A percentile compares a stretch with the other conserved stretches of the same genome.
These are phyloP conservation scores for Mesorhabditis sp. DNA, from an alignment of 2,888 invertebrate species.

Conservation along the genomic window DNA sequence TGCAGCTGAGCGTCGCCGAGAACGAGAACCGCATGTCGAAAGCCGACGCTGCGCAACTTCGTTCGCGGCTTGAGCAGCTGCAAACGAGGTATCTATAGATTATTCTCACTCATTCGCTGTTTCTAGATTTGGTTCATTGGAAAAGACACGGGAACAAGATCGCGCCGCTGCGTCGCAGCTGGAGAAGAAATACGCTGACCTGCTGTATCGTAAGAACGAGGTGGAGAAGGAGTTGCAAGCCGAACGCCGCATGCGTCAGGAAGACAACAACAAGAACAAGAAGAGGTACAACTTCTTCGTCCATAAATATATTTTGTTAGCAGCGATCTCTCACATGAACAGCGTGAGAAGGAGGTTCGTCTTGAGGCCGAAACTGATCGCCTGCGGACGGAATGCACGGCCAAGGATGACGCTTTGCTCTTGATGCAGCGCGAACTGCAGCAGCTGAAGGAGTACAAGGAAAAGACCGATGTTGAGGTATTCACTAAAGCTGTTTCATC, in stretches of 20 bases:
- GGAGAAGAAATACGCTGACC: slow-evolving; percentile 80
- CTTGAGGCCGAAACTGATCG: slow-evolving; percentile 35
- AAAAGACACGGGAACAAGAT: slow-evolving; percentile 73
- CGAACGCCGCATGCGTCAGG: slow-evolving; percentile 65
- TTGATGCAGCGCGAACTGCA: slow-evolving; percentile 67
- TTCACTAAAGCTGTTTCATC: background rate
- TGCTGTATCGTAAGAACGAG: slow-evolving; percentile 74
- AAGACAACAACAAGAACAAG: slow-evolving; percentile 63
- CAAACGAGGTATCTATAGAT: slow-evolving; percentile 71
- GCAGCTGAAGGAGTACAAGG: slow-evolving; percentile 66
- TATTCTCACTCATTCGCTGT: background rate
- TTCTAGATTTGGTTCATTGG: slow-evolving; percentile 72
- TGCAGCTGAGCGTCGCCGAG: slow-evolving; percentile 68
- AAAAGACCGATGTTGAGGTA: slow-evolving; percentile 29
- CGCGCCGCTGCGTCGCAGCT: slow-evolving; percentile 72
- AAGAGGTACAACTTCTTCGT: background rate
- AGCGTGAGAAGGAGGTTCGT: slow-evolving; percentile 33
- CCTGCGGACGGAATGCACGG: slow-evolving; percentile 26
- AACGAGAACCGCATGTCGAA: slow-evolving; percentile 70
- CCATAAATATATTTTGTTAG: slow-evolving; percentile 13
- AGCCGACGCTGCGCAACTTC: slow-evolving; percentile 74
- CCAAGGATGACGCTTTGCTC: slow-evolving; percentile 67
- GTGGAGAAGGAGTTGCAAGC: slow-evolving; percentile 72
- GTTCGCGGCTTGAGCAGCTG: slow-evolving; percentile 80
- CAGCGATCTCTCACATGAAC: slow-evolving; percentile 30